Evolutionary conservation across 2,888 invertebrate species (phyloP), one percentile per base, ranked within the genome.

Genomic region (Nemotelus pantherinus): DNA sequence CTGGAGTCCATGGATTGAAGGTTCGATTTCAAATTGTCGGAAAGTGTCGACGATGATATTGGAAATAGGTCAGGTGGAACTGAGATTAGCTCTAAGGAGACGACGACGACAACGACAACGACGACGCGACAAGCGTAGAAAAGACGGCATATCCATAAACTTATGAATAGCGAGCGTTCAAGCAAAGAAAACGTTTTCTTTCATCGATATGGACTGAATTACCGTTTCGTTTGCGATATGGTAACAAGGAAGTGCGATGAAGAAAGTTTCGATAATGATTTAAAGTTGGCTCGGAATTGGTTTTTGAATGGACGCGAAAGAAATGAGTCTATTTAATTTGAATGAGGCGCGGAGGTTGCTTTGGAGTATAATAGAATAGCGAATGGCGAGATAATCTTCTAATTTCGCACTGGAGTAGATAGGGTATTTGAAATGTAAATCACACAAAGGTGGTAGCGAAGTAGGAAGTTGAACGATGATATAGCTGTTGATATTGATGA

Each of bases 1-100:
- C 25, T 25, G 25, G 25, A 25, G 25, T 76, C 39, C 53, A 55
- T 55, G 50, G 44, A 45, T n/a, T 44, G n/a, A 39, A 50, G 44
- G 76, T 77, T 77, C 68, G 47, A 44, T n/a, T 44, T 64, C 55
- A 25, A 25, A 25, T 25, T 25, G 25, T 25, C 25, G 25, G 25
- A 25, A 25, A 25, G 25, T 25, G 25, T 25, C 25, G 25, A 25
- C 25, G 57, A 10, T 57, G 68, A 25, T 41, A 77, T 68, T 41
- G 48, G 53, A 77, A 77, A 45, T 77, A 77, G 76, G 76, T 77
- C 76, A 77, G 55, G 67, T 77, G 76, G 76, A 77, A 77, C 76
- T 68, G 47, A 68, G 76, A 74, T 58, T 77, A 67, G 76, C 75
- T 43, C 39, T 39, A 60, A 43, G 3, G 1, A 6, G 47, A 68